A percentile compares a stretch with the other conserved stretches of the same genome.
These are phyloP conservation scores for Mystacides longicornis DNA, from an alignment of 2,888 invertebrate species.

Conservation along the genomic window DNA sequence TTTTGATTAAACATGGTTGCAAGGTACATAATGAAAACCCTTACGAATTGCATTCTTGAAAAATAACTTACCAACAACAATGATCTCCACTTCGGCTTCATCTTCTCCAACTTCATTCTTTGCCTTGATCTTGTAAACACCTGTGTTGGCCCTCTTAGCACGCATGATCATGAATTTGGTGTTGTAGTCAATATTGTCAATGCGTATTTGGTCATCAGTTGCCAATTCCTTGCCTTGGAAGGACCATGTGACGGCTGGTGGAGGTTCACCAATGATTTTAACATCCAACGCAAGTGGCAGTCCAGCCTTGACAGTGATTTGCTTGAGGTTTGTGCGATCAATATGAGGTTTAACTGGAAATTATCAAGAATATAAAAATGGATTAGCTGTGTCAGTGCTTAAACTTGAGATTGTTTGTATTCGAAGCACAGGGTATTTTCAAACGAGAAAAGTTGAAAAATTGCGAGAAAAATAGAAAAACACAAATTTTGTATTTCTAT, in stretches of 20 bases:
- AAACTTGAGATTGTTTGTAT: neutral
- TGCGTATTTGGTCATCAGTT: constrained; percentile 57
- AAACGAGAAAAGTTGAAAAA: too few relatives aligned
- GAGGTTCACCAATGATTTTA: constrained; percentile 88
- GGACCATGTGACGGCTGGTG: constrained; percentile 86
- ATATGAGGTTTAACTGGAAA: constrained; percentile 84
- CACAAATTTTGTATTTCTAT: neutral
- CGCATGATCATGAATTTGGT: constrained; percentile 83
- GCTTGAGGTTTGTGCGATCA: constrained; percentile 81
- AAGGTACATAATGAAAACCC: too few relatives aligned
- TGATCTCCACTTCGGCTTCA: constrained; percentile 82
- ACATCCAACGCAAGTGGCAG: constrained; percentile 81
- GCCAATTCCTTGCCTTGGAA: constrained; percentile 63
- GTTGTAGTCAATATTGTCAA: constrained; percentile 82
- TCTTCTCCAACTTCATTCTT: constrained; percentile 92
- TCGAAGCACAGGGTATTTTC: neutral
- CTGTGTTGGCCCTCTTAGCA: constrained; percentile 72
- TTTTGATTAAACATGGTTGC: too few relatives aligned
- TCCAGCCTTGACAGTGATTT: constrained; percentile 80
- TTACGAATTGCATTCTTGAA: too few relatives aligned
- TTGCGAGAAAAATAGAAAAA: too few relatives aligned
- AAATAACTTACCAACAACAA: constrained; percentile 55
- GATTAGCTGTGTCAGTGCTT: neutral
- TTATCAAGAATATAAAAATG: constrained; percentile 5
- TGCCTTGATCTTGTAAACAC: constrained; percentile 83